These are phyloP conservation scores for Rhinolophus sinicus DNA, from an alignment of 2,113 vertebrate species.

Conservation along the genomic window DNA sequence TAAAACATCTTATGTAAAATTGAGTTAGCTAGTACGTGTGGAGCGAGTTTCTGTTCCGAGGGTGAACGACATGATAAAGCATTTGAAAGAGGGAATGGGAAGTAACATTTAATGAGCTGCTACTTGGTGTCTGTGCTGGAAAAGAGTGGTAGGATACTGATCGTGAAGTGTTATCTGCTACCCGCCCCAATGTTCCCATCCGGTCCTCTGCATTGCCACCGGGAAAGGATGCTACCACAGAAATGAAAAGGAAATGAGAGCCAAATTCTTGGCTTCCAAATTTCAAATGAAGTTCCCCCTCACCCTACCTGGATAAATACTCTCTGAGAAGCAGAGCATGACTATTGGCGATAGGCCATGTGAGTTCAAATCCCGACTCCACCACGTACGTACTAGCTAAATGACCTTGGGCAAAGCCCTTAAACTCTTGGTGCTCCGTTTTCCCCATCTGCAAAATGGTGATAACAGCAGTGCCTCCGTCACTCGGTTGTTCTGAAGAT, in stretches of 20 bases:
- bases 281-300: not conserved
- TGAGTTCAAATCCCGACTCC: not conserved
- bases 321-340: not conserved
- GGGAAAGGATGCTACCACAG: not conserved
- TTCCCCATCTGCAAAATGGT: not conserved
- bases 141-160: not conserved
- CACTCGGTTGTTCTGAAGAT: not conserved
- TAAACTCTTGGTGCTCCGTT: not conserved
- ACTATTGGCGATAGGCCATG: not conserved
- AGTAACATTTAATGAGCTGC: not conserved
- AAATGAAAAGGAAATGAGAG: not conserved
- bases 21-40: not conserved
- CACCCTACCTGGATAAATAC: not conserved
- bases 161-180: not conserved
- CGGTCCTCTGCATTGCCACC: not conserved
- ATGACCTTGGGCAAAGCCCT: not conserved
- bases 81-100: not conserved
- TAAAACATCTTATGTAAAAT: not conserved
- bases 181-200: rapidly evolving
- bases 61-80: not conserved
- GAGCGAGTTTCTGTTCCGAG: not conserved
- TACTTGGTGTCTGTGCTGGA: not conserved
- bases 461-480: not conserved
- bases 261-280: not conserved
- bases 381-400: not conserved